Percentiles rank a stretch among this genome's conserved stretches.
Evolutionary conservation across 2,113 vertebrate species (phyloP).

Genomic region (Lepus europaeus): DNA sequence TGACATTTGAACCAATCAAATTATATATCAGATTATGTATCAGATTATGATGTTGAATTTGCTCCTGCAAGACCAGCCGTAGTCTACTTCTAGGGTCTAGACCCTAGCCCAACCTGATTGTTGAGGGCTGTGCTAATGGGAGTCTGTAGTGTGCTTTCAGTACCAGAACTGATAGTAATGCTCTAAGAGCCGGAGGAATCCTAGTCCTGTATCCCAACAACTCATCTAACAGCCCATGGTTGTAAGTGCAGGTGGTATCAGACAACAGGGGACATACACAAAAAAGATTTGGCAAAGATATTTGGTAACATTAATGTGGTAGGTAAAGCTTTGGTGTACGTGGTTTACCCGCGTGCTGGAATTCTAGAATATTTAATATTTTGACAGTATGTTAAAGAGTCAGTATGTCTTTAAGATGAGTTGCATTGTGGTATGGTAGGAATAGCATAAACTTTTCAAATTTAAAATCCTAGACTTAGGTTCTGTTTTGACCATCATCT

Average conservation of each 20-base stretch:
- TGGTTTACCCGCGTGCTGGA: background rate
- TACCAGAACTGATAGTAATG: slow-evolving; percentile 18
- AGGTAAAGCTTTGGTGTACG: slow-evolving; percentile 8
- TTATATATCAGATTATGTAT: background rate
- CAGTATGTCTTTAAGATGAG: background rate
- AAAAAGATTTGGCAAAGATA: background rate
- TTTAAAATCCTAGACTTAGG: slow-evolving; percentile 49
- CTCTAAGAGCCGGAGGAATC: background rate
- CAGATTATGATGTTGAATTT: slow-evolving; percentile 26
- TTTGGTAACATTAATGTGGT: background rate
- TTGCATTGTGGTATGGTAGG: background rate
- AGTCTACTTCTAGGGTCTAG: slow-evolving; percentile 8
- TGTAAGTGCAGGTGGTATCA: background rate
- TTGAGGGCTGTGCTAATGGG: background rate
- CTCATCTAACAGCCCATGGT: background rate
- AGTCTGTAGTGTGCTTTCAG: background rate
- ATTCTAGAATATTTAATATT: slow-evolving; percentile 27
- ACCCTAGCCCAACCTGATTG: background rate
- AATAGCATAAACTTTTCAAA: slow-evolving; percentile 36
- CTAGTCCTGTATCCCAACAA: background rate
- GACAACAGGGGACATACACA: background rate
- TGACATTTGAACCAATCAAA: background rate
- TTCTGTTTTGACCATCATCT: background rate
- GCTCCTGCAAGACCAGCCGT: background rate
- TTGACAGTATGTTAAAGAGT: slow-evolving; percentile 6